Base-by-base conservation (phyloP, 23 tunicate genomes). In the Corella eumyota region DNA sequence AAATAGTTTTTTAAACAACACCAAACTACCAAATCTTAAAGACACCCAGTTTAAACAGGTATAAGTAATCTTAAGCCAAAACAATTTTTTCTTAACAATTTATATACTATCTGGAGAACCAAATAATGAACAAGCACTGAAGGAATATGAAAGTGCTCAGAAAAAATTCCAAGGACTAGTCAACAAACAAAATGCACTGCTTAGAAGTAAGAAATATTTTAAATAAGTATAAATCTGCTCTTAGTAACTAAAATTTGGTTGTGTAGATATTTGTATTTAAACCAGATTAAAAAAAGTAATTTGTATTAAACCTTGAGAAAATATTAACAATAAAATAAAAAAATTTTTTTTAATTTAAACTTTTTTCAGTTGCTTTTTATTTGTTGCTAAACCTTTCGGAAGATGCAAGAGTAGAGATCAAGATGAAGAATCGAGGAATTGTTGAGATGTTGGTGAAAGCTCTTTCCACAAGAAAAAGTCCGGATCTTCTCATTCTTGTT, bases 381-480 rank as follows among this genome's bases (percentile, higher is more conserved):
- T 73, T 93, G 27, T 74, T 93, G 51, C 55, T 93, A 34, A 93
- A 93, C 54, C 53, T 93, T 70, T 63, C 99, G 25, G 99, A 93
- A 62, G 85, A 80, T 51, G 52, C 90, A 15, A 46, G 68, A 24
- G 99, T 93, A 2, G 95, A 93, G 60, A 71, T 69, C 38, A 93
- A 93, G 50, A 93, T 93, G 99, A 84, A 79, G 58, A 84, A 85
- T 60, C 73, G 73, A 34, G 87, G 87, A 35, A 84, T 93, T 29
- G 87, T 93, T 48, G 58, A 38, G 19, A 46, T 67, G 21, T 70
- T 93, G 1, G 45, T 78, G 61, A 78, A 67, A 56, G 90, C 93
- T 0, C 46, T 93, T 23, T 81, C 72, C 68, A 84, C 81, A 4
- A 51, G 99, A 25, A 61, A 49, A 26, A 76, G 71, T 56, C 69